Conservation (phyloP, 2,888 invertebrate genomes). For the Stenurella melanura region DNA sequence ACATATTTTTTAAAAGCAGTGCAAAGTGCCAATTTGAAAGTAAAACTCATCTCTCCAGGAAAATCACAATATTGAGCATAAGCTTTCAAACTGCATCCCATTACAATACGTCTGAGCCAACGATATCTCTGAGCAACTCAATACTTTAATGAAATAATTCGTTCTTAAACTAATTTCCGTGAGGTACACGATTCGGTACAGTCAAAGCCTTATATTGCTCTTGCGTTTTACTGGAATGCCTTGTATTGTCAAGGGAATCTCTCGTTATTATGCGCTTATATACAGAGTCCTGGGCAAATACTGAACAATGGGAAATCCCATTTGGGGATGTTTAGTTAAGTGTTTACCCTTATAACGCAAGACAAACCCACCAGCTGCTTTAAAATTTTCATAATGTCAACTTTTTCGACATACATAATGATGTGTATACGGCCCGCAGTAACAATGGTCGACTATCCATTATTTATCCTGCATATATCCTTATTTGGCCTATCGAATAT, state of each 20-base stretch:
- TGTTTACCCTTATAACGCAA: conserved; percentile 7
- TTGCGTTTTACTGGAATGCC: conserved; percentile 4
- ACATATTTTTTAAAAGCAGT: no score
- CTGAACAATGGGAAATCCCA: conserved; percentile 1
- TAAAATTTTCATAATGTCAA: conserved; percentile 27
- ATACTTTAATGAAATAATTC: conserved; percentile 3
- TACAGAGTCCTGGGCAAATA: conserved; percentile 22
- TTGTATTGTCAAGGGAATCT: not conserved
- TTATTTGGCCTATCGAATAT: conserved; percentile 9
- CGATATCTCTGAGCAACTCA: not conserved
- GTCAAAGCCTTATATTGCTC: not conserved
- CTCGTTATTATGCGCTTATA: conserved; percentile 10
- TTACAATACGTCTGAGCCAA: not conserved
- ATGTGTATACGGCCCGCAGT: not conserved
- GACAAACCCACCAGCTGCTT: not conserved
- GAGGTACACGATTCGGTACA: not conserved
- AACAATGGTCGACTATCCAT: conserved; percentile 12
- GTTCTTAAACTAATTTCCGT: not conserved
- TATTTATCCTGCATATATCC: not conserved
- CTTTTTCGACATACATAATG: conserved; percentile 24
- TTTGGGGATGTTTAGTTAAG: conserved; percentile 12
- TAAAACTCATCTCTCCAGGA: no score
- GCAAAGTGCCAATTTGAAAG: not conserved
- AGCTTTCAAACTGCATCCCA: not conserved
- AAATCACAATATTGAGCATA: not conserved